Conservation (phyloP, 2,113 vertebrate genomes). For the Tauraco erythrolophus region DNA sequence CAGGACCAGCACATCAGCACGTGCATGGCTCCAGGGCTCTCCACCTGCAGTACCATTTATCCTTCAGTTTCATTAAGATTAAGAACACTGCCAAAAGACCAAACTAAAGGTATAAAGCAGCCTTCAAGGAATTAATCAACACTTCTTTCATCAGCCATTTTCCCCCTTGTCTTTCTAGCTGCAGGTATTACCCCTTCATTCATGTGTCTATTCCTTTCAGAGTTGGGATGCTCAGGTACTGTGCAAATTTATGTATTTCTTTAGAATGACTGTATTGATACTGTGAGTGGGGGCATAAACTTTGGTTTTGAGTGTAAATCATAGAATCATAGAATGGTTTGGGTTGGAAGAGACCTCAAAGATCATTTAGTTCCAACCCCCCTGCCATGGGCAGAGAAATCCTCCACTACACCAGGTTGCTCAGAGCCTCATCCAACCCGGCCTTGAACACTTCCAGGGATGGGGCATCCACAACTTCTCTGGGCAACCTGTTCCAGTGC, state of each 20-base stretch:
- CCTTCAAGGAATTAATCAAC: not conserved
- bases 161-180: not conserved
- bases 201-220: not conserved
- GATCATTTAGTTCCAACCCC: too few species aligned
- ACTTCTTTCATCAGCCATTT: not conserved
- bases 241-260: not conserved
- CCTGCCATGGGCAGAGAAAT: too few species aligned
- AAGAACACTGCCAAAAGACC: not conserved
- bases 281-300: not conserved
- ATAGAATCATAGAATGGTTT: too few species aligned
- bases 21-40: not conserved
- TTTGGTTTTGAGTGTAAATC: not conserved
- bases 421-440: too few species aligned
- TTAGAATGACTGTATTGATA: not conserved
- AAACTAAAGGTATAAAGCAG: slow-evolving; percentile 15
- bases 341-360: too few species aligned
- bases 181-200: not conserved
- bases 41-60: not conserved
- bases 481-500: too few species aligned
- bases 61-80: not conserved
- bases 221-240: not conserved
- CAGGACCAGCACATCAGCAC: not conserved
- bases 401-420: too few species aligned
- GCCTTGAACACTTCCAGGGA: too few species aligned
- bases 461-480: too few species aligned